These are phyloP conservation scores for Agriopis marginaria DNA, from an alignment of 2,888 invertebrate species.

Conservation along the genomic window DNA sequence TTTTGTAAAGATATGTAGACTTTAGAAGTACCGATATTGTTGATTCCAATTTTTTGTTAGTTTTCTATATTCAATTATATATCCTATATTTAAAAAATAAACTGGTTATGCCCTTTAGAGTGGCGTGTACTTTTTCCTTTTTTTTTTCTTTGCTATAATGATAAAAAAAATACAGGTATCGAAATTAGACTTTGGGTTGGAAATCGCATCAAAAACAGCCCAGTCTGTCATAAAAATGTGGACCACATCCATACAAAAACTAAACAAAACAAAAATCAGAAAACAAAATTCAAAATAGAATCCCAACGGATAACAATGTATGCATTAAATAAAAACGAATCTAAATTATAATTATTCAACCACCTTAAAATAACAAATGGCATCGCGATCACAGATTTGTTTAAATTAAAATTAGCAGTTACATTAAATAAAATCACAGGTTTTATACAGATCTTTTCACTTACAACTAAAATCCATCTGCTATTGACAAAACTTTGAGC, in stretches of 20 bases:
- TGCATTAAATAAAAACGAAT: conserved; percentile 56
- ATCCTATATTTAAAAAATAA: no score
- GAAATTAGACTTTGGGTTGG: no score
- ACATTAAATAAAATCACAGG: conserved; percentile 80
- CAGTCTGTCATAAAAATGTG: conserved; percentile 28
- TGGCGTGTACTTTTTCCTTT: no score
- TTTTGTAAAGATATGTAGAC: conserved; percentile 19
- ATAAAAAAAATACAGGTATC: no score
- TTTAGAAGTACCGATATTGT: neutral
- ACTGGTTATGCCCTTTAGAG: no score
- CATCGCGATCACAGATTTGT: conserved; percentile 79
- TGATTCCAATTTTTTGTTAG: no score
- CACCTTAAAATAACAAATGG: conserved; percentile 73
- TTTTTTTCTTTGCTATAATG: no score
- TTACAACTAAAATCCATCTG: conserved; percentile 65
- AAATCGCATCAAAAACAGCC: conserved; percentile 4
- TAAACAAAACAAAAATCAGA: conserved; percentile 57
- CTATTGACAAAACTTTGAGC: conserved; percentile 8
- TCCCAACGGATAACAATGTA: conserved; percentile 43
- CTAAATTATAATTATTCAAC: conserved; percentile 66
- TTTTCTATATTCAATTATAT: no score
- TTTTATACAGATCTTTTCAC: conserved; percentile 63
- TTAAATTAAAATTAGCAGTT: conserved; percentile 64
- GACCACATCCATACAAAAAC: conserved; percentile 45
- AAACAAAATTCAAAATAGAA: conserved; percentile 51